Percentiles rank a stretch among this genome's conserved stretches.
These are phyloP conservation scores for Apis florea DNA, from an alignment of 1,140 invertebrate genomes.

Conservation along the genomic window DNA sequence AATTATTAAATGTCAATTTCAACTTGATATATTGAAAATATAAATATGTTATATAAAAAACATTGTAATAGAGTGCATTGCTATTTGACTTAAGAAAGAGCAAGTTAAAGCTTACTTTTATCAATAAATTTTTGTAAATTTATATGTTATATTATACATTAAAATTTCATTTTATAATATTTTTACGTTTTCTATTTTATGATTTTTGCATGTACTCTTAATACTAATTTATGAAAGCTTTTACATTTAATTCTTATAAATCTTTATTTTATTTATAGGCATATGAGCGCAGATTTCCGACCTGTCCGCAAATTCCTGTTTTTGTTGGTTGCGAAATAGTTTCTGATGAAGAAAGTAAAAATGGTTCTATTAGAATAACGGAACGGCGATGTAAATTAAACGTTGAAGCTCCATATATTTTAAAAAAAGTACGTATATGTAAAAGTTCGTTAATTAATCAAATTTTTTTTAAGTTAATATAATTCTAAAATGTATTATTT, in stretches of 20 bases:
- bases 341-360: slow-evolving; percentile 88
- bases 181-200: background rate
- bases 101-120: background rate
- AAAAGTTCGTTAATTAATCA: too few relatives aligned
- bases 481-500: too few relatives aligned
- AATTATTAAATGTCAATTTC: too few relatives aligned
- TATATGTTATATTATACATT: background rate
- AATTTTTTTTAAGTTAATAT: too few relatives aligned
- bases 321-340: slow-evolving; percentile 94
- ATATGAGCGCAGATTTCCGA: slow-evolving; percentile 96
- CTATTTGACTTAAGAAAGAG: background rate
- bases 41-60: background rate
- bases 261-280: slow-evolving; percentile 84
- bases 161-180: background rate
- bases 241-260: slow-evolving; percentile 9
- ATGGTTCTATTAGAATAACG: slow-evolving; percentile 90
- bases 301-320: slow-evolving; percentile 96
- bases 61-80: background rate
- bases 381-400: slow-evolving; percentile 95
- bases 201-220: background rate
- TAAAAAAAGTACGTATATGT: slow-evolving; percentile 90
- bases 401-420: slow-evolving; percentile 96
- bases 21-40: too few relatives aligned
- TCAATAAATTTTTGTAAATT: background rate
- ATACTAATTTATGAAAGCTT: background rate